These are phyloP conservation scores for Scaptomyza tumidula DNA, from an alignment of 2,888 invertebrate species.

Conservation along the genomic window DNA sequence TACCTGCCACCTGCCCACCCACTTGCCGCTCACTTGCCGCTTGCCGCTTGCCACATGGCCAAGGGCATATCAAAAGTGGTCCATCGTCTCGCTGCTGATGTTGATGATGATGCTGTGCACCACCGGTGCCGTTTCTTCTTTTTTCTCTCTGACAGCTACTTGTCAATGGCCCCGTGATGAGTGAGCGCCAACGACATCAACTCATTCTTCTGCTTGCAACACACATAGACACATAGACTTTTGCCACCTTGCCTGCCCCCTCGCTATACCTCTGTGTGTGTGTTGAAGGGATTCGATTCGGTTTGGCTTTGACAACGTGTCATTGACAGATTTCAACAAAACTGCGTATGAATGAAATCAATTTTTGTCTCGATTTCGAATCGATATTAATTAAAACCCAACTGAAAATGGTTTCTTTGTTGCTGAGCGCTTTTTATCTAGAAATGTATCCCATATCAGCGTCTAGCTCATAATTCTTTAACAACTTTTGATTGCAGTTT, in stretches of 20 bases:
- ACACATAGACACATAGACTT: slow-evolving; percentile 21
- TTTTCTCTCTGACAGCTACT: slow-evolving; percentile 73
- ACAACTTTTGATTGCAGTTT: slow-evolving; percentile 48
- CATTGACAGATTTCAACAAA: slow-evolving; percentile 75
- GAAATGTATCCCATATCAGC: not conserved
- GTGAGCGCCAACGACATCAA: slow-evolving; percentile 40
- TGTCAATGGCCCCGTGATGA: slow-evolving; percentile 76
- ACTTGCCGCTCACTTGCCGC: not conserved
- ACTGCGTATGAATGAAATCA: slow-evolving; percentile 78
- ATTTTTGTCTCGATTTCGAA: slow-evolving; percentile 42
- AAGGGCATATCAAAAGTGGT: slow-evolving; percentile 70
- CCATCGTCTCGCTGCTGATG: slow-evolving; percentile 40
- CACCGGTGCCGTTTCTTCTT: slow-evolving; percentile 43
- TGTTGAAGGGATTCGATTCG: slow-evolving; percentile 24
- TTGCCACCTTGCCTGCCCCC: slow-evolving; percentile 14
- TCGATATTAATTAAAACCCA: slow-evolving; percentile 5
- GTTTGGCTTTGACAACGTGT: slow-evolving; percentile 55
- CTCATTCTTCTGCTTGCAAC: not conserved
- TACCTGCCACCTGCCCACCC: slow-evolving; percentile 9
- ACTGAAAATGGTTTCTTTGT: not conserved
- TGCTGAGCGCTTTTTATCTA: slow-evolving; percentile 1
- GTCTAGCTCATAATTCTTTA: slow-evolving; percentile 42
- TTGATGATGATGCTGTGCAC: not conserved
- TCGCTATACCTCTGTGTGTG: not conserved
- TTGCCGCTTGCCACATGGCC: slow-evolving; percentile 23